Percentiles rank a stretch among this genome's conserved stretches.
phyloP scores from a whole-genome alignment of 2,113 vertebrate genomes.

The Elachura formosa region DNA sequence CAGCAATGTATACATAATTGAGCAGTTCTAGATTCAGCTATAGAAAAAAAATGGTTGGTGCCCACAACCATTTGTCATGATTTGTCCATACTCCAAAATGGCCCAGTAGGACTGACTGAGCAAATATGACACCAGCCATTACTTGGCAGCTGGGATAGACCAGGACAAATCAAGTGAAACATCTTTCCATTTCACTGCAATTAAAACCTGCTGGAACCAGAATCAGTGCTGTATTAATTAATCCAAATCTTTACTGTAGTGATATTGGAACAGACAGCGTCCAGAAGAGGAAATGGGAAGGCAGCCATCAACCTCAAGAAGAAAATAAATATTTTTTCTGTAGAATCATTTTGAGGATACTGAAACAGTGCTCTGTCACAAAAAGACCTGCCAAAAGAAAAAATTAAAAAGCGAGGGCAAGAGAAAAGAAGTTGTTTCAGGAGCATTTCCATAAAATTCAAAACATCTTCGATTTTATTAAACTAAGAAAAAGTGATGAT shows the following conservation, averaged over 20 bases:
- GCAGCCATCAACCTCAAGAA: conserved; percentile 22
- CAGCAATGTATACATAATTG: neutral
- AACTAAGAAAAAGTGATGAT: neutral
- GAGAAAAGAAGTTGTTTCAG: neutral
- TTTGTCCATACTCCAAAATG: neutral
- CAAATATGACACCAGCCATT: neutral
- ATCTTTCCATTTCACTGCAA: neutral
- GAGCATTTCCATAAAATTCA: neutral
- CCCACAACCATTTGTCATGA: neutral
- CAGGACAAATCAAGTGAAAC: conserved; percentile 1
- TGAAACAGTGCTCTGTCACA: neutral
- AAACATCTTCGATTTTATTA: neutral
- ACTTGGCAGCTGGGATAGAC: neutral
- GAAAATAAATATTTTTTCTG: conserved; percentile 19
- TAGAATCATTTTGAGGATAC: neutral
- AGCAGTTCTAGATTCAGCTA: conserved; percentile 2
- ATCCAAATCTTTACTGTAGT: neutral
- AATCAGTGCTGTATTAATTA: neutral
- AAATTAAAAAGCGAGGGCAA: neutral
- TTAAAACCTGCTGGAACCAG: conserved; percentile 17
- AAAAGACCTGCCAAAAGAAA: neutral
- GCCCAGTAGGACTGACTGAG: neutral
- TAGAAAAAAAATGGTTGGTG: neutral
- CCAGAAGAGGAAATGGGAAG: conserved; percentile 46
- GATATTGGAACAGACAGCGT: conserved; percentile 31